phyloP scores from a whole-genome alignment of 2,888 invertebrate genomes.

The Tiliacea citrago region DNA sequence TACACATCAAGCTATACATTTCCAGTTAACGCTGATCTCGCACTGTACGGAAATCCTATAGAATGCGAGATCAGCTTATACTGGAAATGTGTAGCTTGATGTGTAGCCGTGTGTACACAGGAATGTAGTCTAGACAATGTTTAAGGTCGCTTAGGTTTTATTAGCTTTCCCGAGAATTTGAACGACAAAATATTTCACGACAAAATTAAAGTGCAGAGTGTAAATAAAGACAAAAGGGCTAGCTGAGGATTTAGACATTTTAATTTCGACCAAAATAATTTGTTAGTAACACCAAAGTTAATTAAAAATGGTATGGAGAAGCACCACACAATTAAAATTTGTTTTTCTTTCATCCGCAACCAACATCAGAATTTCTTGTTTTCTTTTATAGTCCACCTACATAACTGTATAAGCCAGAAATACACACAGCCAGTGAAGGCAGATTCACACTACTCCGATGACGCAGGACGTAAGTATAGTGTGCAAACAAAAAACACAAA shows the following conservation, averaged over 20 bases:
- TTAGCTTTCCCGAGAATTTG: conserved; percentile 9
- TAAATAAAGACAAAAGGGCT: conserved; percentile 3
- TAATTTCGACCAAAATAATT: conserved; percentile 14
- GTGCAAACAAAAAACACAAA: not conserved
- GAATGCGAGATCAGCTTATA: no score
- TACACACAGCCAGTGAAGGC: not conserved
- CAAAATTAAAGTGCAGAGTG: conserved; percentile 7
- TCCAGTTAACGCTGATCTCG: no score
- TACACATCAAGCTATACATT: no score
- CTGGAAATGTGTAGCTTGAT: no score
- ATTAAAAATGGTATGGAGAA: conserved; percentile 22
- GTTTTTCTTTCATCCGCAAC: conserved; percentile 35
- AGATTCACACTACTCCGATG: not conserved
- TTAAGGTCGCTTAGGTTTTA: conserved; percentile 35
- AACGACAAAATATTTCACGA: conserved; percentile 19
- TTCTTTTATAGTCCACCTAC: conserved; percentile 12
- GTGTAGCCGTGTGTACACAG: no score
- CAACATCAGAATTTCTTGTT: conserved; percentile 32
- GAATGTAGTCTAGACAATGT: conserved; percentile 39
- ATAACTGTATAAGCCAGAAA: not conserved
- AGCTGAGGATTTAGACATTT: conserved; percentile 21
- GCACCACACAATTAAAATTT: conserved; percentile 14
- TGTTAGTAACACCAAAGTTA: conserved; percentile 19
- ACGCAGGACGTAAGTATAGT: not conserved
- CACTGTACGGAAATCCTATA: no score